These are phyloP conservation scores for Palythoa grandis DNA, from an alignment of 92 coral and sea anemone genomes.

Conservation along the genomic window DNA sequence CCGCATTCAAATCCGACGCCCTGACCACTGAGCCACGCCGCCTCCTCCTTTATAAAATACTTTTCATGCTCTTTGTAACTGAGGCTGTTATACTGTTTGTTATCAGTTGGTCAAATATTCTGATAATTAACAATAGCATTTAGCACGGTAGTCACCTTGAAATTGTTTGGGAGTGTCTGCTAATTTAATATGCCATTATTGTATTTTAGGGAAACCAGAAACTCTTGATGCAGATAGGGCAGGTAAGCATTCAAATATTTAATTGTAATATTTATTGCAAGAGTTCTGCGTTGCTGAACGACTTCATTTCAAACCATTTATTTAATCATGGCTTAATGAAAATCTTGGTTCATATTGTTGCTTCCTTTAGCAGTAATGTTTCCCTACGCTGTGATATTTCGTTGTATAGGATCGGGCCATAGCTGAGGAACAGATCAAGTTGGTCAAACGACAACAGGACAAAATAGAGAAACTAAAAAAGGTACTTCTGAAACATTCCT, in stretches of 20 bases:
- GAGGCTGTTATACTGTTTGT: background rate
- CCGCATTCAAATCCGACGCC: too few species aligned
- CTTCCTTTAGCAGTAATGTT: background rate
- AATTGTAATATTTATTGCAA: background rate
- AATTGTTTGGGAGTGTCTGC: background rate
- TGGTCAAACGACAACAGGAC: conserved; percentile 88
- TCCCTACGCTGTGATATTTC: background rate
- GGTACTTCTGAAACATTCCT: conserved; percentile 49
- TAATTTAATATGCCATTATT: background rate
- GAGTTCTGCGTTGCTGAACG: background rate
- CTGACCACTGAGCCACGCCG: too few species aligned
- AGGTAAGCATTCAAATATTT: conserved; percentile 60
- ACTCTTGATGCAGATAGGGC: conserved; percentile 97
- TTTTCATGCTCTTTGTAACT: too few species aligned
- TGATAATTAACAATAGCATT: background rate
- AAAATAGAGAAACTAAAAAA: conserved; percentile 87
- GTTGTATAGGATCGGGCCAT: conserved; percentile 90
- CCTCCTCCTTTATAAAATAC: too few species aligned
- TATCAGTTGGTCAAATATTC: background rate
- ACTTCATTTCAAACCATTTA: background rate
- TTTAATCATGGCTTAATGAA: background rate
- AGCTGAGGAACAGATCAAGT: conserved; percentile 94
- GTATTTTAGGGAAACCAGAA: conserved; percentile 86
- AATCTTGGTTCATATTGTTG: background rate
- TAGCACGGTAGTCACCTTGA: background rate